Base-by-base conservation (phyloP, 2,888 invertebrate genomes). In the Gari tellinella region DNA sequence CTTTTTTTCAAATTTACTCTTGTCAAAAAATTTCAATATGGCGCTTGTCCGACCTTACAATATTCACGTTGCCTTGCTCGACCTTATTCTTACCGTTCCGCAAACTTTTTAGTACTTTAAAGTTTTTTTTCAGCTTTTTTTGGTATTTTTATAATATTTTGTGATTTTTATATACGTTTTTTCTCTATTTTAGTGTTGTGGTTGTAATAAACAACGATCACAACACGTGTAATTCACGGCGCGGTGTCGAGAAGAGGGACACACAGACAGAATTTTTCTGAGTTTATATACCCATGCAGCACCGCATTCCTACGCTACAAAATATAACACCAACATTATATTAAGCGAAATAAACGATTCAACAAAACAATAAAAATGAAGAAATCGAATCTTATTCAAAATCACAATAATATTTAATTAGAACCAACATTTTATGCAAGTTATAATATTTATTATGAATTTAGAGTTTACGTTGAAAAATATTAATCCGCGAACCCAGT, bases 221-320 rank as follows among this genome's bases (percentile, higher is more conserved):
- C 85, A 86, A 86, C 86, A 86, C 86, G 83, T 83, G 81, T 80
- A 64, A 62, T 61, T 68, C 58, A 73, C 82, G 73, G 81, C 82
- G 79, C 82, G 83, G 81, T 72, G 78, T 81, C 82, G 87, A 84
- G 84, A 85, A 88, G 86, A 86, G 86, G 86, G 88, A 88, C 84
- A 66, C 73, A 81, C 75, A 80, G 79, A 78, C 70, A 80, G 57
- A 65, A 52, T 40, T 55, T 43, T 46, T 41, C 48, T 7, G 15
- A 25, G 43, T 63, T 60, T 79, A 68, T 67, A 74, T 73, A 46
- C 41, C 40, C 2, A 12, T 15, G 7, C 40, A 63, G 66, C 40
- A 19, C 17, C 7, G 45, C 25, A 15, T 31, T 31, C 51, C 17
- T 62, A 25, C 63, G 52, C 14, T 3, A 40, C 14, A 37, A 69